phyloP scores from a whole-genome alignment of 2,888 invertebrate species.

The Aradus depressus region DNA sequence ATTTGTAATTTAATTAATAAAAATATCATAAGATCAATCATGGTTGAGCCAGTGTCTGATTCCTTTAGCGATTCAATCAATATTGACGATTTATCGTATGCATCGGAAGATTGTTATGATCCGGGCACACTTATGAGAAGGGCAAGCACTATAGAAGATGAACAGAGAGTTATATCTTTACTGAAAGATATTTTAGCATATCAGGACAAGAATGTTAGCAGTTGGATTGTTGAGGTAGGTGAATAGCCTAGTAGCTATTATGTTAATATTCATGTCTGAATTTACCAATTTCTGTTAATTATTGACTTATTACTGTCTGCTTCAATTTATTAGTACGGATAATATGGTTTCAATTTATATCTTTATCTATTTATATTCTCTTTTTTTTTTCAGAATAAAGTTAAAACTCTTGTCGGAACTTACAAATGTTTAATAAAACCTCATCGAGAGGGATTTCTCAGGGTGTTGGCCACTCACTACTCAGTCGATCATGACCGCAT shows the following conservation, averaged over 20 bases:
- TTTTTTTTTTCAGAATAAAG: constrained; percentile 36
- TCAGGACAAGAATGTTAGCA: constrained; percentile 30
- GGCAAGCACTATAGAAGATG: constrained; percentile 31
- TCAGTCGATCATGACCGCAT: constrained; percentile 39
- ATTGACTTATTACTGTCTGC: not conserved
- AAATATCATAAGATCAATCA: not conserved
- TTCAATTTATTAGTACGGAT: not conserved
- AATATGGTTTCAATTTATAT: not conserved
- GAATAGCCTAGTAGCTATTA: too few relatives aligned
- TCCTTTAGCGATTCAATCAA: not conserved
- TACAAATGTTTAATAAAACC: constrained; percentile 34
- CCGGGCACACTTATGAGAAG: constrained; percentile 12
- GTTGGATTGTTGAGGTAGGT: constrained; percentile 33
- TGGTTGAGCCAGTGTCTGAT: constrained; percentile 7
- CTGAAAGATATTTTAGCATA: constrained; percentile 30
- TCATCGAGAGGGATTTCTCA: constrained; percentile 37
- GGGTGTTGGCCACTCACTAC: constrained; percentile 37
- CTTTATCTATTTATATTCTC: not conserved
- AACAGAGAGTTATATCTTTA: constrained; percentile 26
- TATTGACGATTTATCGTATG: constrained; percentile 7
- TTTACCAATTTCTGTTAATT: not conserved
- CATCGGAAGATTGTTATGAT: constrained; percentile 18
- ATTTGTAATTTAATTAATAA: too few relatives aligned
- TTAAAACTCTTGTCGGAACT: constrained; percentile 35
- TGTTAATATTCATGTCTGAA: too few relatives aligned